Evolutionary conservation across 2,797 vertebrate genomes (phyloP).

Genomic region (Sebastes elongatus): DNA sequence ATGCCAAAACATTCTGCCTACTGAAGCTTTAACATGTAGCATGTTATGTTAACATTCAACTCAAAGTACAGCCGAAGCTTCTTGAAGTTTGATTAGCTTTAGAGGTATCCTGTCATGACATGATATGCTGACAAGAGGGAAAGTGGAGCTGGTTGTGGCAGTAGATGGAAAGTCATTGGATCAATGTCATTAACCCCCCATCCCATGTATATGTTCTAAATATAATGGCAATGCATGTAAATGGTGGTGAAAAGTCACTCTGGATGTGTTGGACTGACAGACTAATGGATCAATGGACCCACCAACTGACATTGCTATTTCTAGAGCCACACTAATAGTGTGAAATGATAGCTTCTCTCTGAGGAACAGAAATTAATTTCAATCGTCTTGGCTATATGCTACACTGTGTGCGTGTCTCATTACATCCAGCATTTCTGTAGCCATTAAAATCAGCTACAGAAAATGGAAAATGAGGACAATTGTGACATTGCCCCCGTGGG

Average conservation of each 20-base stretch:
- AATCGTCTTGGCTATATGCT: slow-evolving; percentile 21
- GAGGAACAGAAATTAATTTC: slow-evolving; percentile 29
- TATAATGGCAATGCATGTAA: not conserved
- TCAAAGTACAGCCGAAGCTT: not conserved
- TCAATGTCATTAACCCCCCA: not conserved
- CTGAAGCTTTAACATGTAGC: not conserved
- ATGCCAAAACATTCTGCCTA: no score
- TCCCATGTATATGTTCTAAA: not conserved
- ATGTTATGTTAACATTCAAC: not conserved
- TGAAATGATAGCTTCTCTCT: not conserved
- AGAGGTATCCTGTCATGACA: not conserved
- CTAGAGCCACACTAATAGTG: not conserved
- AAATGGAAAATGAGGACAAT: slow-evolving; percentile 45
- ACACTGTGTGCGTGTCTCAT: slow-evolving; percentile 23
- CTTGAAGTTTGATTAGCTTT: not conserved
- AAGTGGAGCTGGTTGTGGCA: not conserved
- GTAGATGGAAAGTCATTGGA: not conserved
- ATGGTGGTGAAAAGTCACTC: not conserved
- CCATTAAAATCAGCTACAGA: slow-evolving; percentile 45
- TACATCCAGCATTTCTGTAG: slow-evolving; percentile 5
- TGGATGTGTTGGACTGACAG: not conserved
- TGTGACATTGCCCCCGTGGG: slow-evolving; percentile 28
- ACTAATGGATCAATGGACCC: not conserved
- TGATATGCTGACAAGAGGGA: not conserved
- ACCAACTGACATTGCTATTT: slow-evolving; percentile 10